Evolutionary conservation across 2,113 vertebrate species (phyloP).

Genomic region (Ramphastos sulfuratus): DNA sequence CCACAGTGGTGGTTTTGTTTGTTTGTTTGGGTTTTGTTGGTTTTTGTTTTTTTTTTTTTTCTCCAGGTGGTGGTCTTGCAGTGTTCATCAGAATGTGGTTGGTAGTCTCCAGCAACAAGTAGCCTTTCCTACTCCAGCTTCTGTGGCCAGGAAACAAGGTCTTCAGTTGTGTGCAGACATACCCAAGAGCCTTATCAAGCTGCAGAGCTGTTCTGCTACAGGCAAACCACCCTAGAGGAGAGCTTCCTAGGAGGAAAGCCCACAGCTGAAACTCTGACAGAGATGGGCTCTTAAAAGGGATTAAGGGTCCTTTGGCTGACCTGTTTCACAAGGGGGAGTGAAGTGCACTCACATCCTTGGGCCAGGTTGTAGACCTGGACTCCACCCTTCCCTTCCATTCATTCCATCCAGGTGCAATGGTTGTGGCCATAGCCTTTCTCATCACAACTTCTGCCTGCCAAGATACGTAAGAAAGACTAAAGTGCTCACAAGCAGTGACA

Average conservation of each 20-base stretch:
- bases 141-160: fast-evolving
- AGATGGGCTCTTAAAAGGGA: background rate
- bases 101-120: background rate
- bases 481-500: fast-evolving
- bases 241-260: background rate
- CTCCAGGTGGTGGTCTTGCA: background rate
- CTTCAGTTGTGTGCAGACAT: background rate
- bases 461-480: background rate
- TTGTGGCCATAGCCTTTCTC: background rate
- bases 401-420: background rate
- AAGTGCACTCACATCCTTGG: background rate
- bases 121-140: background rate
- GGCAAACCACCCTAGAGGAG: background rate
- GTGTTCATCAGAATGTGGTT: background rate
- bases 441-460: background rate
- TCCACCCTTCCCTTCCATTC: background rate
- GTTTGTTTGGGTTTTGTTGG: too few species aligned
- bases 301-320: background rate
- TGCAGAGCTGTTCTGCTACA: fast-evolving
- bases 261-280: background rate
- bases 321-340: background rate
- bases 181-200: background rate
- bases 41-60: background rate
- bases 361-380: background rate
- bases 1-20: background rate